Conservation (phyloP, 2,113 vertebrate species). For the Rhombomys opimus region DNA sequence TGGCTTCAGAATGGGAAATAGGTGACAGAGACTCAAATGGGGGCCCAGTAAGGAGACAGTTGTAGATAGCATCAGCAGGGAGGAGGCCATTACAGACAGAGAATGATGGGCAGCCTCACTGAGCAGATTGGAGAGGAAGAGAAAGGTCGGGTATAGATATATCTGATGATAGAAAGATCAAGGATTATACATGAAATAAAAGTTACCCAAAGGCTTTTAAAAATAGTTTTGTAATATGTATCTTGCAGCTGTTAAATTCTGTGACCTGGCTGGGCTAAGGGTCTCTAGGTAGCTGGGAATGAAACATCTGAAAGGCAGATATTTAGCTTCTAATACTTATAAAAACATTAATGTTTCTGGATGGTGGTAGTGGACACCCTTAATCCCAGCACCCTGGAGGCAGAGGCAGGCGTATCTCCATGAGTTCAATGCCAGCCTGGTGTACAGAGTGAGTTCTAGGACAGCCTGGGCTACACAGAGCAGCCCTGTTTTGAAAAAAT, state of each 20-base stretch:
- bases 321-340: neutral
- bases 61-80: too few species aligned
- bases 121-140: neutral
- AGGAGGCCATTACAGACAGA: neutral
- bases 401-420: too few species aligned
- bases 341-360: neutral
- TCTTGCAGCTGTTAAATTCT: neutral
- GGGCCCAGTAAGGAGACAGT: neutral
- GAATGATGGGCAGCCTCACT: neutral
- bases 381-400: too few species aligned
- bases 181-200: neutral
- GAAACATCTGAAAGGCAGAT: neutral
- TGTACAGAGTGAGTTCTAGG: too few species aligned
- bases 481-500: too few species aligned
- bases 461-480: too few species aligned
- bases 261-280: neutral
- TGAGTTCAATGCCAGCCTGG: too few species aligned
- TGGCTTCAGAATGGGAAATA: neutral
- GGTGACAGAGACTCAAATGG: neutral
- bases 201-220: neutral
- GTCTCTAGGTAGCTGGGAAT: neutral
- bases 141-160: neutral
- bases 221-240: neutral
- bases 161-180: neutral
- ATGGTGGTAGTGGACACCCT: too few species aligned